phyloP scores from a whole-genome alignment of 2,797 vertebrate species.

The Myotis pilosus region DNA sequence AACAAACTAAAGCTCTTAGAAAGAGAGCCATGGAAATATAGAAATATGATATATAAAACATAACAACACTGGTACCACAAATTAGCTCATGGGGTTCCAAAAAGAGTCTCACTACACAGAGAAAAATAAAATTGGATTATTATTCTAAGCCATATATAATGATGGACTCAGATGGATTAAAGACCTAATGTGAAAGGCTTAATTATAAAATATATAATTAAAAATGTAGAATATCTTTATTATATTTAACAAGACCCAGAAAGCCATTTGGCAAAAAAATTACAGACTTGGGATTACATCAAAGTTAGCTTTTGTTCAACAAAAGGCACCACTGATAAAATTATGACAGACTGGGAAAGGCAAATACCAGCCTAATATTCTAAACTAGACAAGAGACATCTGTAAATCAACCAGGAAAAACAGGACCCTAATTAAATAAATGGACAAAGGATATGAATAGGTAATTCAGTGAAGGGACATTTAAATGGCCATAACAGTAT shows the following conservation, averaged over 20 bases:
- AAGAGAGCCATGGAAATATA: not conserved
- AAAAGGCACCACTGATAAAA: not conserved
- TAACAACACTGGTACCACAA: not conserved
- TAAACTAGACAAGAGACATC: not conserved
- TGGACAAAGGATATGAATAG: not conserved
- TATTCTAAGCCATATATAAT: not conserved
- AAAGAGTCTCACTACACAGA: not conserved
- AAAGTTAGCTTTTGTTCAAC: not conserved
- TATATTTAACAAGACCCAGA: slow-evolving; percentile 18
- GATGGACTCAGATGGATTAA: not conserved
- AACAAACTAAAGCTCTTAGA: not conserved
- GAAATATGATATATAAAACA: not conserved
- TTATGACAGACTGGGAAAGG: not conserved
- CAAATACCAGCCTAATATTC: slow-evolving; percentile 20
- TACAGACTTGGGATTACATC: not conserved
- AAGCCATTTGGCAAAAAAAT: slow-evolving; percentile 15
- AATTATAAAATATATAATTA: not conserved
- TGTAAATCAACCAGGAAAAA: not conserved
- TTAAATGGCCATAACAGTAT: not conserved
- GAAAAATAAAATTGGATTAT: not conserved
- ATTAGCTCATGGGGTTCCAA: not conserved
- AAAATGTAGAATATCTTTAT: slow-evolving; percentile 27
- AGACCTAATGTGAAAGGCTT: not conserved
- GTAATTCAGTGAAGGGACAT: not conserved
- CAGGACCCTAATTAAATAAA: slow-evolving; percentile 14